These are phyloP conservation scores for Hymenochirus boettgeri DNA, from an alignment of 2,113 vertebrate genomes.

Conservation along the genomic window DNA sequence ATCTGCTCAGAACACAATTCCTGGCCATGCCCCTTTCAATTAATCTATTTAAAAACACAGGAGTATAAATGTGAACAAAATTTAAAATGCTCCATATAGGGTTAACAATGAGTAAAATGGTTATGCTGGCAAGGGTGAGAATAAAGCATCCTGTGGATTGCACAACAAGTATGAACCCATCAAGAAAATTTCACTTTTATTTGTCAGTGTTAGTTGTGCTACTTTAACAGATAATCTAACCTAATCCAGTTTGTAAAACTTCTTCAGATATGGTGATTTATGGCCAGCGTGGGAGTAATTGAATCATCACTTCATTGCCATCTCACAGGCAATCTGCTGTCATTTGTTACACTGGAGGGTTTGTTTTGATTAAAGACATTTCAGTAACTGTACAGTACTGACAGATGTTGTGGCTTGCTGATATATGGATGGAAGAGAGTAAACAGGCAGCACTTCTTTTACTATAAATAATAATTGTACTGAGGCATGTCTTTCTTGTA, in stretches of 20 bases:
- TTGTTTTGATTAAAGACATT: constrained; percentile 34
- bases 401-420: constrained; percentile 34
- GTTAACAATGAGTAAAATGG: no score
- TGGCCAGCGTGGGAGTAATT: constrained; percentile 35
- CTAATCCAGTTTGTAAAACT: constrained; percentile 37
- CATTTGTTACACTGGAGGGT: constrained; percentile 10
- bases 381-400: constrained; percentile 17
- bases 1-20: no score
- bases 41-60: no score
- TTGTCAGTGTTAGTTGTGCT: constrained; percentile 41
- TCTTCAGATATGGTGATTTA: constrained; percentile 27
- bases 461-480: not conserved
- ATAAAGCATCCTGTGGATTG: no score
- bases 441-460: constrained; percentile 2
- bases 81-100: no score
- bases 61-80: no score
- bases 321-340: constrained; percentile 18
- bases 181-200: not conserved
- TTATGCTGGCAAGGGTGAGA: no score
- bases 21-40: no score
- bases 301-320: constrained; percentile 41
- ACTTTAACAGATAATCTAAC: constrained; percentile 24
- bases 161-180: not conserved
- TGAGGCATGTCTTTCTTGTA: not conserved
- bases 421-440: constrained; percentile 4